A percentile compares a stretch with the other conserved stretches of the same genome.
Evolutionary conservation across 2,797 vertebrate species (phyloP).

Genomic region (Coregonus ussuriensis): DNA sequence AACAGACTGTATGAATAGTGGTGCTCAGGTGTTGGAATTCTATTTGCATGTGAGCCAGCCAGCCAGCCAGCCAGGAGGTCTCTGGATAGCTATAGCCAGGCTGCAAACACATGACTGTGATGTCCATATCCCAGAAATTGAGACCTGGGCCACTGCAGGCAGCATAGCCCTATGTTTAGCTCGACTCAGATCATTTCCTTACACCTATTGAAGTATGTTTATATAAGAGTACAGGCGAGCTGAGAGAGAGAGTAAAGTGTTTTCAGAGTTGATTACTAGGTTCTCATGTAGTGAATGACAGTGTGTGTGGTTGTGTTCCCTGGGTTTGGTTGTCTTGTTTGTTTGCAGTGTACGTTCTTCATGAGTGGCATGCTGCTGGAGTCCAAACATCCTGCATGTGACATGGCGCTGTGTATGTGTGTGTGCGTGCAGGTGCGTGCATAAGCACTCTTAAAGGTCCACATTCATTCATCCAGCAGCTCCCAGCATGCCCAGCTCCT

Average conservation of each 20-base stretch:
- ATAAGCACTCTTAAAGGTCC: slow-evolving; percentile 70
- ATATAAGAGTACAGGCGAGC: slow-evolving; percentile 8
- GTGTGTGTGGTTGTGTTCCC: slow-evolving; percentile 27
- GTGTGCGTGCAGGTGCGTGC: slow-evolving; percentile 37
- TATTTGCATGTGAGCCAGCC: slow-evolving; percentile 41
- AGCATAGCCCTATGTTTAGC: slow-evolving; percentile 56
- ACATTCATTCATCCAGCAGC: slow-evolving; percentile 72
- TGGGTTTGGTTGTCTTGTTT: slow-evolving; percentile 45
- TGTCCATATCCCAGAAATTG: slow-evolving; percentile 37
- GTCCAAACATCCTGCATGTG: slow-evolving; percentile 55
- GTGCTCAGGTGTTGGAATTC: slow-evolving; percentile 53
- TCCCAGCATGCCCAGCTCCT: slow-evolving; percentile 37
- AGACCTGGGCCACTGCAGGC: slow-evolving; percentile 43
- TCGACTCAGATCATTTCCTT: slow-evolving; percentile 67
- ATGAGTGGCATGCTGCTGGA: slow-evolving; percentile 47
- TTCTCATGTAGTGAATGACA: slow-evolving; percentile 15
- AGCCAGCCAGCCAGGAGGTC: slow-evolving; percentile 38
- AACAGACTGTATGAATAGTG: slow-evolving; percentile 69
- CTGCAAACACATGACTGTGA: slow-evolving; percentile 62
- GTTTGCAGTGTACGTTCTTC: slow-evolving; percentile 60
- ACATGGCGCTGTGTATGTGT: slow-evolving; percentile 36
- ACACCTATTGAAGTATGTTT: slow-evolving; percentile 52
- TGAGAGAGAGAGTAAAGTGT: slow-evolving; percentile 29
- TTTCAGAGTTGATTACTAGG: slow-evolving; percentile 16
- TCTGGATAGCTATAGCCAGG: slow-evolving; percentile 44